These are phyloP conservation scores for Lasioglossum pauxillum DNA, from an alignment of 2,888 invertebrate genomes.

Conservation along the genomic window DNA sequence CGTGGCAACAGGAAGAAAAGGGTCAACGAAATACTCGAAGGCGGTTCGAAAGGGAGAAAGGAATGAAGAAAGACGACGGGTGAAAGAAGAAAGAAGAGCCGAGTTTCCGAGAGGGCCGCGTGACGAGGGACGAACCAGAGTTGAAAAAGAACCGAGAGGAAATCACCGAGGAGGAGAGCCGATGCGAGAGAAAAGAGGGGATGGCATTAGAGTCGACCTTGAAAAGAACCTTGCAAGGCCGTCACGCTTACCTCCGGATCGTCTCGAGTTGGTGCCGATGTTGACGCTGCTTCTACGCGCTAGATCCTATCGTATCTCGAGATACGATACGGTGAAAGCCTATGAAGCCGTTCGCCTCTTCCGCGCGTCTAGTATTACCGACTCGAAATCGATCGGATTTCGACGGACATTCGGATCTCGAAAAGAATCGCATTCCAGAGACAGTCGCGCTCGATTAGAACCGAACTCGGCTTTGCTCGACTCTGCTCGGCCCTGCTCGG, in stretches of 20 bases:
- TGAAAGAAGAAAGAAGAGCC: slow-evolving; percentile 36
- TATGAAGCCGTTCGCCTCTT: slow-evolving; percentile 31
- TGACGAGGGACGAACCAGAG: slow-evolving; percentile 45
- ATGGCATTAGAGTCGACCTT: slow-evolving; percentile 78
- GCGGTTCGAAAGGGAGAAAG: slow-evolving; percentile 47
- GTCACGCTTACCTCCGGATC: slow-evolving; percentile 76
- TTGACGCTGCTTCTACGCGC: slow-evolving; percentile 46
- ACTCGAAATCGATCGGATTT: slow-evolving; percentile 55
- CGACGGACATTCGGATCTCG: not conserved
- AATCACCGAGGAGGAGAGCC: slow-evolving; percentile 22
- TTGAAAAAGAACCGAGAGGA: slow-evolving; percentile 51
- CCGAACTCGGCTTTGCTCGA: not conserved
- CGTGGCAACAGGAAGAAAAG: slow-evolving; percentile 55
- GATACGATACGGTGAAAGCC: slow-evolving; percentile 75
- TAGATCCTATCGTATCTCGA: slow-evolving; percentile 64
- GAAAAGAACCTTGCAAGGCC: slow-evolving; percentile 79
- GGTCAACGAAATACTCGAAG: slow-evolving; percentile 51
- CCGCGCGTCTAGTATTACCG: slow-evolving; percentile 53
- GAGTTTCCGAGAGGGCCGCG: slow-evolving; percentile 44
- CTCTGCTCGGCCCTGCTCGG: not conserved
- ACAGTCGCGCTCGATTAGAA: slow-evolving; percentile 14
- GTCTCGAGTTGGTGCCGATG: slow-evolving; percentile 61
- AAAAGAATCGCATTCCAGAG: slow-evolving; percentile 33
- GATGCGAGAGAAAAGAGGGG: slow-evolving; percentile 53
- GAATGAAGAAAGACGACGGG: slow-evolving; percentile 32